phyloP scores from a whole-genome alignment of 1,140 invertebrate species.

The Camponotus pennsylvanicus region DNA sequence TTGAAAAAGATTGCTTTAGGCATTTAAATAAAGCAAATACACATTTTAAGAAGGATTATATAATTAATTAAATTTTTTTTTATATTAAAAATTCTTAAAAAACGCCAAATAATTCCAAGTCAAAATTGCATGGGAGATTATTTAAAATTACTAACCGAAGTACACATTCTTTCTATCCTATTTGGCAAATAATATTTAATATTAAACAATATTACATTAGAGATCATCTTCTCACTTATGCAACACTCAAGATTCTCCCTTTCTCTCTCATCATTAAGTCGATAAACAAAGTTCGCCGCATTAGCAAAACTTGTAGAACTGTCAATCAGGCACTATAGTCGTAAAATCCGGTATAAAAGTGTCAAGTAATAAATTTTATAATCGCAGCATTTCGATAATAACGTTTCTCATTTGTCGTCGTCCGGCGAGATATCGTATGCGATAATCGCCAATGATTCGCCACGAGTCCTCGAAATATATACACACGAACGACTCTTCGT shows the following conservation, averaged over 20 bases:
- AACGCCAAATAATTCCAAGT: not conserved
- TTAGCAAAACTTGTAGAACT: not conserved
- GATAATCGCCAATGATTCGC: slow-evolving; percentile 36
- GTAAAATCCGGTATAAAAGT: slow-evolving; percentile 50
- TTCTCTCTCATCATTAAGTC: not conserved
- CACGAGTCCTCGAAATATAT: slow-evolving; percentile 53
- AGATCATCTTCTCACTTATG: not conserved
- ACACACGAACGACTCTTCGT: slow-evolving; percentile 49
- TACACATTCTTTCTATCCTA: too few relatives aligned
- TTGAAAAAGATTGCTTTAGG: slow-evolving; percentile 2
- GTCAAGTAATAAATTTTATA: slow-evolving; percentile 47
- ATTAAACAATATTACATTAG: slow-evolving; percentile 18
- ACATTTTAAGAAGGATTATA: not conserved
- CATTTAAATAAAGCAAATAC: not conserved
- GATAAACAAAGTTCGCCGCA: slow-evolving; percentile 13
- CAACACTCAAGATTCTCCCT: not conserved
- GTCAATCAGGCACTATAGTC: slow-evolving; percentile 37
- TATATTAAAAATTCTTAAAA: not conserved
- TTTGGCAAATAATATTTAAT: not conserved
- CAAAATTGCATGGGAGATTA: not conserved
- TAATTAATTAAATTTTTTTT: not conserved
- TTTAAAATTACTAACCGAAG: not conserved
- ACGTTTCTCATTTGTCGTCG: slow-evolving; percentile 21
- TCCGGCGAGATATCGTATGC: not conserved
- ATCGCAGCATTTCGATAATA: slow-evolving; percentile 34